Base-by-base conservation (phyloP, 2,888 invertebrate genomes). In the Lochmaea crataegi region DNA sequence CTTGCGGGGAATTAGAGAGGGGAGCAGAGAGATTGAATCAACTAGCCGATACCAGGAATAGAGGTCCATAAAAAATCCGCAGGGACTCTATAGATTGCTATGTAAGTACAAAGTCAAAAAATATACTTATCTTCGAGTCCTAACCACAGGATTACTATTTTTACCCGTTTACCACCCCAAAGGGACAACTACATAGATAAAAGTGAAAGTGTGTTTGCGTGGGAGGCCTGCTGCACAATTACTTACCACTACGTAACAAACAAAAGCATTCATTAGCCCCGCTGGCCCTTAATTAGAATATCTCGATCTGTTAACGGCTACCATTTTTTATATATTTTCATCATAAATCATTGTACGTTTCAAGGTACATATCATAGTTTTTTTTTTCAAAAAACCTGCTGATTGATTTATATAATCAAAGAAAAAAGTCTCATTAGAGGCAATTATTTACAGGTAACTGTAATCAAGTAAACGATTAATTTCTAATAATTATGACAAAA, bases 161-260 rank as follows among this genome's bases (percentile, higher is more conserved):
- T 18, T 9, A 6, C 53, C 53, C 10, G 2, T 53, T 53, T 9
- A 18, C 16, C 16, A 18, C 9, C 16, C 53, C 53, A 9, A 16
- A 0, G 53, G 18, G 10, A 10, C 16, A 53, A 9, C 10, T 12
- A 18, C 16, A 42, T 63, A n/a, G 3, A 18, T 42, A 18, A 60
- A 41, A 38, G 42, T 42, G 61, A 63, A 41, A 64, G 56, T 64
- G 63, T 63, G 63, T 45, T 63, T 75, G 80, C 77, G 80, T 80
- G 79, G 80, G 80, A 77, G 80, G 80, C 77, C 78, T 74, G 72
- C 77, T 80, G 79, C 80, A 78, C 74, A 76, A 77, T 77, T 74
- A 65, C 70, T 73, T 73, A 69, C 74, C 60, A 64, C 45, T 61
- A 38, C 53, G 41, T 42, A 57, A 64, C 64, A 63, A 63, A 64